phyloP scores from a whole-genome alignment of 2,797 vertebrate species.

The Pogoniulus pusillus region DNA sequence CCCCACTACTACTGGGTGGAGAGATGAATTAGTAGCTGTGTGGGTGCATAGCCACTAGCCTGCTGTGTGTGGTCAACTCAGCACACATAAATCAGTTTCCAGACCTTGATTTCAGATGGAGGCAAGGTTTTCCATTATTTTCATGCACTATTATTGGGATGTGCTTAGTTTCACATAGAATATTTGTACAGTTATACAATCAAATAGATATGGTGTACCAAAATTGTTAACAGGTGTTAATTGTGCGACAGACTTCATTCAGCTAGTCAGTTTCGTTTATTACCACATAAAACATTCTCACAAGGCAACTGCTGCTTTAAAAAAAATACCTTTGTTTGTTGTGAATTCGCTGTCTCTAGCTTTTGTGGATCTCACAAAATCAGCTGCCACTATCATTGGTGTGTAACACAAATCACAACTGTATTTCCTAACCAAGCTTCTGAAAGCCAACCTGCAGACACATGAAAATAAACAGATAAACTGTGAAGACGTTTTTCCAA shows the following conservation, averaged over 20 bases:
- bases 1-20: background rate
- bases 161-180: background rate
- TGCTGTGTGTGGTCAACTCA: background rate
- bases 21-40: background rate
- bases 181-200: background rate
- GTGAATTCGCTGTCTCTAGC: slow-evolving; percentile 98
- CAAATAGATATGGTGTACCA: background rate
- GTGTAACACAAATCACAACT: slow-evolving; percentile 94
- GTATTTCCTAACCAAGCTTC: slow-evolving; percentile 92
- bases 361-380: slow-evolving; percentile 93
- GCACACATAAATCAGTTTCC: background rate
- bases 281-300: background rate
- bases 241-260: background rate
- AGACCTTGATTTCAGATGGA: background rate
- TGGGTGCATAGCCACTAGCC: fast-evolving
- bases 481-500: background rate
- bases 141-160: background rate
- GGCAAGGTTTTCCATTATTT: background rate
- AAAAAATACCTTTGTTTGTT: slow-evolving; percentile 83
- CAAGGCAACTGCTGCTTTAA: background rate
- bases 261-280: background rate
- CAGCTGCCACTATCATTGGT: slow-evolving; percentile 95
- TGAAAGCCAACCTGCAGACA: slow-evolving; percentile 87
- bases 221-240: background rate
- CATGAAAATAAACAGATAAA: background rate